Evolutionary conservation across 2,113 vertebrate species (phyloP), one percentile per base, ranked within the genome.

Genomic region (Malurus elegans): DNA sequence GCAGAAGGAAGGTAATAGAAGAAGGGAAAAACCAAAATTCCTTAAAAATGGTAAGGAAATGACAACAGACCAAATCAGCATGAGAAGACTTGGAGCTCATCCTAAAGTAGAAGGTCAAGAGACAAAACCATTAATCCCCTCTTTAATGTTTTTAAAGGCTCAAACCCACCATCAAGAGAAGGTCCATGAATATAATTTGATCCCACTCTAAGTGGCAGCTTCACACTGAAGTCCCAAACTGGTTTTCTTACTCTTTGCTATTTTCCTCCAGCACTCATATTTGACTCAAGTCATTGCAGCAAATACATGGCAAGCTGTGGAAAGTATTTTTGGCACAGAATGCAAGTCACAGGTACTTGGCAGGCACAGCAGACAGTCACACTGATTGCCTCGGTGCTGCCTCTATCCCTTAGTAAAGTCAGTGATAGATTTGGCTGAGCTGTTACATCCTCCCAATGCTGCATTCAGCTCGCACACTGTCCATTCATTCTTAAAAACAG

Each of bases 401-500:
- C 85, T 79, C 58, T 83, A 62, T 74, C 79, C 36, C 56, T 40
- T 40, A 6, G 58, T 10, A 6, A 65, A 92, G 65, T 7, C 79
- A 44, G 61, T 12, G 82, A 92, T 3, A 61, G 75, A 93, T 44
- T 48, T 90, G 45, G 60, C 86, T 3, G 2, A 36, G 51, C 71
- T 57, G 56, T 44, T 57, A 25, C 90, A 50, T 51, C 66, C n/a
- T 57, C 72, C 50, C 50, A 40, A 31, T 5, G 71, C 88, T 0
- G 1, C 56, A 5, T 28, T 62, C 10, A 0, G 20, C 69, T 53
- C 4, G 1, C 48, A 42, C 5, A 0, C 74, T 31, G 7, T 44
- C 75, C 48, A 4, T 12, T 50, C 71, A n/a, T 47, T 89, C 67
- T 92, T 67, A 57, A 90, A 85, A 91, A 5, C 28, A 34, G 82